Conservation (phyloP, 2,113 vertebrate species). For the Macaca fascicularis region DNA sequence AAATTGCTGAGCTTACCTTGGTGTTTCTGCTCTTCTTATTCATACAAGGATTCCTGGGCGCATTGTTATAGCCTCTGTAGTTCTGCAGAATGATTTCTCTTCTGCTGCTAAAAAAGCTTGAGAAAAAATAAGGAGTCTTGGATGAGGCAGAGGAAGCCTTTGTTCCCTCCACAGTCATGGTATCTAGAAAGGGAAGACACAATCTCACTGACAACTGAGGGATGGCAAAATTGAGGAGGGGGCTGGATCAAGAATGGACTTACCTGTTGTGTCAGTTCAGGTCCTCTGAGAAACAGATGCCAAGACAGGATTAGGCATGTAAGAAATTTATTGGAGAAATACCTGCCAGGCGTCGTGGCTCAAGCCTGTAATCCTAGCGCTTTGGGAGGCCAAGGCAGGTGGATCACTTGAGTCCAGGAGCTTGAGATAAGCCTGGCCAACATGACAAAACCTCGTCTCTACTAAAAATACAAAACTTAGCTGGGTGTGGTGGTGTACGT, state of each 20-base stretch:
- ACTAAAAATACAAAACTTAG: no score
- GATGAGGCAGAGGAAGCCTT: not conserved
- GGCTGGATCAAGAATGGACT: not conserved
- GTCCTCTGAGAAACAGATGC: not conserved
- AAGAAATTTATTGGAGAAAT: not conserved
- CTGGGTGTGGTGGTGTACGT: no score
- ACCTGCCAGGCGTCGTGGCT: accelerated
- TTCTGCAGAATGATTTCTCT: not conserved
- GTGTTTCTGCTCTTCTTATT: not conserved
- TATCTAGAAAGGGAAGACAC: not conserved
- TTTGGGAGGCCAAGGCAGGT: no score
- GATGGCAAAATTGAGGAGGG: not conserved
- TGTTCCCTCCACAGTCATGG: not conserved
- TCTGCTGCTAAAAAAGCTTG: not conserved
- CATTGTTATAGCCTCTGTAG: not conserved
- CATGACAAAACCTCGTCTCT: no score
- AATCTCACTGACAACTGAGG: not conserved
- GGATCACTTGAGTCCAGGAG: no score
- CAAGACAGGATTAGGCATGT: not conserved
- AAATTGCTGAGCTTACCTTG: not conserved
- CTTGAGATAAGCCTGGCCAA: no score
- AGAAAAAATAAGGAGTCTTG: not conserved
- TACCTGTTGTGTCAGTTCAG: not conserved
- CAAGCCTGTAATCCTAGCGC: no score
- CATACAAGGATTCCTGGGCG: not conserved